Conservation (phyloP, 2,888 invertebrate species). For the Synergus umbraculus region DNA sequence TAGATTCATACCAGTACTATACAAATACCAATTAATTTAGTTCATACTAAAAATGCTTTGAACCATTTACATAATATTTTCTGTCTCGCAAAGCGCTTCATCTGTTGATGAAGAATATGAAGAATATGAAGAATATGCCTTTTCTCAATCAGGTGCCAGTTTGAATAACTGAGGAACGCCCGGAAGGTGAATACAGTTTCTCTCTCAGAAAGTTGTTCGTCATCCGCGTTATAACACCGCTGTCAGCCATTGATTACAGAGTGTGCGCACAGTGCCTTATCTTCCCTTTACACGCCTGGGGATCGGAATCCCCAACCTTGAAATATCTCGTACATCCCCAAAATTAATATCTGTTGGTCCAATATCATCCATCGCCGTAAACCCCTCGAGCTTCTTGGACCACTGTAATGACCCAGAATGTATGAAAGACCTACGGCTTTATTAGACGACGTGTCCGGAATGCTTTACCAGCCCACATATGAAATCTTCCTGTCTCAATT, state of each 20-base stretch:
- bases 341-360: slow-evolving; percentile 76
- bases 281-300: slow-evolving; percentile 73
- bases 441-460: slow-evolving; percentile 59
- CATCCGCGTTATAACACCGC: slow-evolving; percentile 36
- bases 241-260: slow-evolving; percentile 72
- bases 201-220: slow-evolving; percentile 5
- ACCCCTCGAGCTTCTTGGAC: slow-evolving; percentile 48
- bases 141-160: neutral
- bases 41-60: too few relatives aligned
- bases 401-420: slow-evolving; percentile 26
- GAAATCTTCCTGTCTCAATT: slow-evolving; percentile 33
- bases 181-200: slow-evolving; percentile 6
- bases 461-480: slow-evolving; percentile 27
- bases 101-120: too few relatives aligned
- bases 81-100: too few relatives aligned
- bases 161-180: neutral
- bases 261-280: slow-evolving; percentile 72
- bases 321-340: slow-evolving; percentile 73
- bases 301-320: slow-evolving; percentile 69
- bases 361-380: slow-evolving; percentile 70
- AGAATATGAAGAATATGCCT: neutral
- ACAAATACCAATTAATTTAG: too few relatives aligned
- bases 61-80: too few relatives aligned
- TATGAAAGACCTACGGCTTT: slow-evolving; percentile 54
- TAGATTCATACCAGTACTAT: neutral